Conservation (phyloP, 2,797 vertebrate species). For the Argyrosomus regius region DNA sequence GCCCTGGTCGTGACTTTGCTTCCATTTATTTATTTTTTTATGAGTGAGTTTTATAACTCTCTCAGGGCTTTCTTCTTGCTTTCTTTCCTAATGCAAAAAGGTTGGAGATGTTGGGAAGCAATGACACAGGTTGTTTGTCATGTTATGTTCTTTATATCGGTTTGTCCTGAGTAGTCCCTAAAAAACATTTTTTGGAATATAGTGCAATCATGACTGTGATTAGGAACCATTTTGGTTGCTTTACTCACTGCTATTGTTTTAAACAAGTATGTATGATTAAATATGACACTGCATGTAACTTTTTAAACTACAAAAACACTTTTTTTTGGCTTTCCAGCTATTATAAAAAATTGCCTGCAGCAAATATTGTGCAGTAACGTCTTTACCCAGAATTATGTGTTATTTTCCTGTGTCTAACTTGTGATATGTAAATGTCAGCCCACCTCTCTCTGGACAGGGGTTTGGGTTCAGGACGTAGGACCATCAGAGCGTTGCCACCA, state of each 20-base stretch:
- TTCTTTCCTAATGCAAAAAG: background rate
- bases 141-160: background rate
- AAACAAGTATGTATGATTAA: too few species aligned
- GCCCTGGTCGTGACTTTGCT: background rate
- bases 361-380: background rate
- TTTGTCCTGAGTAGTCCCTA: background rate
- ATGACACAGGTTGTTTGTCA: background rate
- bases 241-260: too few species aligned
- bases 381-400: background rate
- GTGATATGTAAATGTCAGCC: conserved; percentile 21
- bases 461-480: conserved; percentile 94
- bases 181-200: background rate
- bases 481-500: conserved; percentile 88
- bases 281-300: background rate
- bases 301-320: background rate
- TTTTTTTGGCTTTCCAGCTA: background rate
- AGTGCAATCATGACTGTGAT: background rate
- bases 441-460: conserved; percentile 96
- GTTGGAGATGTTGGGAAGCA: background rate
- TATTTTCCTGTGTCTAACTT: background rate
- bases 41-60: background rate
- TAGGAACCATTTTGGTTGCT: background rate
- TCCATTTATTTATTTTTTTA: conserved; percentile 26
- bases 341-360: too few species aligned
- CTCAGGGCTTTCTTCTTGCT: too few species aligned